These are phyloP conservation scores for Nycteola revayana DNA, from an alignment of 2,888 invertebrate species.

Conservation along the genomic window DNA sequence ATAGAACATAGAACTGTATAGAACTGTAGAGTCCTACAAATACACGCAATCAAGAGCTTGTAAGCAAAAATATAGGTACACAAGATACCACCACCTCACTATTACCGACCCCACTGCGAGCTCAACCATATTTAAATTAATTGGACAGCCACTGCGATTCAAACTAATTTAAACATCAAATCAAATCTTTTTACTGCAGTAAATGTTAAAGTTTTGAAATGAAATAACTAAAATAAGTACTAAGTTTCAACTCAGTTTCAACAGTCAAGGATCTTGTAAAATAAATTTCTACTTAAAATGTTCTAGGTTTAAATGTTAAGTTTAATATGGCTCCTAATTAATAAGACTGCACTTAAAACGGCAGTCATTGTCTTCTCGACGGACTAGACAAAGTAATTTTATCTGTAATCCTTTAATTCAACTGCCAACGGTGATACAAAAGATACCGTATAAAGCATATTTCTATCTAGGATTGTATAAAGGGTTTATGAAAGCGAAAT, in stretches of 20 bases:
- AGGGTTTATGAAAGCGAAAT: too few species aligned
- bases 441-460: too few species aligned
- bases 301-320: constrained; percentile 19
- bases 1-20: too few species aligned
- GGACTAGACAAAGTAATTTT: constrained; percentile 8
- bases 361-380: constrained; percentile 16
- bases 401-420: constrained; percentile 8
- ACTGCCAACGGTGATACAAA: too few species aligned
- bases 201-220: constrained; percentile 3
- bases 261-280: constrained; percentile 16
- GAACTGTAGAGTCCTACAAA: too few species aligned
- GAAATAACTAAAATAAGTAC: constrained; percentile 5
- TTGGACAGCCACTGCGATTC: not conserved
- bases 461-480: too few species aligned
- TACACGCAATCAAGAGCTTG: too few species aligned
- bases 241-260: constrained; percentile 15
- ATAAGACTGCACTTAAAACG: constrained; percentile 15
- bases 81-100: too few species aligned
- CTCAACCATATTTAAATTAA: not conserved
- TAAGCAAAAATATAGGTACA: too few species aligned
- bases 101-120: too few species aligned
- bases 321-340: constrained; percentile 22
- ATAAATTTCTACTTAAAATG: constrained; percentile 14
- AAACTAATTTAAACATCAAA: too few species aligned
- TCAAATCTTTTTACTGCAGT: not conserved